Evolutionary conservation across 2,797 vertebrate genomes (phyloP).

Genomic region (Lepilemur septentrionalis): DNA sequence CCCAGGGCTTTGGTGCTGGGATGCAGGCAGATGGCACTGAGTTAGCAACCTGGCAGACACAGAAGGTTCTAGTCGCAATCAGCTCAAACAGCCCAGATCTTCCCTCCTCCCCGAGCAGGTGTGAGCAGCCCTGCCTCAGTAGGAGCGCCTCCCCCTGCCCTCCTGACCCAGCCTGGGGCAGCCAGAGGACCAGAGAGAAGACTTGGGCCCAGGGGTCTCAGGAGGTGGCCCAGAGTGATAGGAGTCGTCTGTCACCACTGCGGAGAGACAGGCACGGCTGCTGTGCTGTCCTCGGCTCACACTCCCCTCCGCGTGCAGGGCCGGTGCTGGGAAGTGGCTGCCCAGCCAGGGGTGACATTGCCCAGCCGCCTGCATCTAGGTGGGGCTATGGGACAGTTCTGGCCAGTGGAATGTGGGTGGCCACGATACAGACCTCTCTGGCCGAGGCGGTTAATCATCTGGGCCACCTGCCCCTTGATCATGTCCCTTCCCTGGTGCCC

Average conservation of each 20-base stretch:
- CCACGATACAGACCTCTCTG: not conserved
- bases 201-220: not conserved
- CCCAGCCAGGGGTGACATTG: not conserved
- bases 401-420: not conserved
- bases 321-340: not conserved
- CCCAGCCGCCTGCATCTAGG: not conserved
- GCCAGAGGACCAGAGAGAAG: not conserved
- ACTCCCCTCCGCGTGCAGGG: not conserved
- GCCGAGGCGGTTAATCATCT: not conserved
- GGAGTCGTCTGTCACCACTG: rapidly evolving
- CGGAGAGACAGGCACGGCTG: not conserved
- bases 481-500: not conserved
- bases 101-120: not conserved
- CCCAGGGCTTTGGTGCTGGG: not conserved
- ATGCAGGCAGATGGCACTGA: constrained; percentile 43
- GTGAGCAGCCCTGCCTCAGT: rapidly evolving
- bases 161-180: not conserved
- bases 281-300: rapidly evolving
- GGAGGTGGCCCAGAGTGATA: not conserved
- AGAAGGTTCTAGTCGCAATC: not conserved
- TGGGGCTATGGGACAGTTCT: not conserved
- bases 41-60: constrained; percentile 2
- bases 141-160: no score
- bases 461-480: rapidly evolving
- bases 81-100: not conserved